Percentiles rank a stretch among this genome's conserved stretches.
Evolutionary conservation across 2,888 invertebrate species (phyloP).

Genomic region (Automeris io): DNA sequence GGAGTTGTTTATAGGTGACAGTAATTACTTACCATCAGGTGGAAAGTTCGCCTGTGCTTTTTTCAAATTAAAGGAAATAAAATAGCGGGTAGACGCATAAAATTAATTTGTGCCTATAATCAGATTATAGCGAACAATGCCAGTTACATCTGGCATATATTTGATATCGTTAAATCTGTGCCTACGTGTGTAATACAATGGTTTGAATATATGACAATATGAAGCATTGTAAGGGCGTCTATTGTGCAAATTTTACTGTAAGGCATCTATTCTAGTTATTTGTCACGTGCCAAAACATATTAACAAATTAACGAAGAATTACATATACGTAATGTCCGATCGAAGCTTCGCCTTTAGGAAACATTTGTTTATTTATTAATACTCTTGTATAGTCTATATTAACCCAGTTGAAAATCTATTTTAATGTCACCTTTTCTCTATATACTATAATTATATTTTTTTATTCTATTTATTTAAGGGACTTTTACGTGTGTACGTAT

Average conservation of each 20-base stretch:
- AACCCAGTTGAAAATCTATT: too few relatives aligned
- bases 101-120: neutral
- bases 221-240: neutral
- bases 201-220: neutral
- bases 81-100: too few relatives aligned
- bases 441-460: too few relatives aligned
- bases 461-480: too few relatives aligned
- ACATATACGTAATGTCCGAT: slow-evolving; percentile 12
- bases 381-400: neutral
- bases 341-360: neutral
- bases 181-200: neutral
- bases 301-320: slow-evolving; percentile 40
- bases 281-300: slow-evolving; percentile 26
- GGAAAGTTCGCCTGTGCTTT: too few relatives aligned
- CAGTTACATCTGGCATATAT: neutral
- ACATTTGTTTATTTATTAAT: neutral
- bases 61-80: too few relatives aligned
- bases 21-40: too few relatives aligned
- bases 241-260: slow-evolving; percentile 9
- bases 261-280: slow-evolving; percentile 16
- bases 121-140: neutral
- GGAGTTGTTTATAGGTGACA: too few relatives aligned
- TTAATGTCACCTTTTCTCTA: too few relatives aligned
- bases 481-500: too few relatives aligned
- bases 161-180: neutral